Evolutionary conservation across 2,797 vertebrate species (phyloP).

Genomic region (Catharus ustulatus): DNA sequence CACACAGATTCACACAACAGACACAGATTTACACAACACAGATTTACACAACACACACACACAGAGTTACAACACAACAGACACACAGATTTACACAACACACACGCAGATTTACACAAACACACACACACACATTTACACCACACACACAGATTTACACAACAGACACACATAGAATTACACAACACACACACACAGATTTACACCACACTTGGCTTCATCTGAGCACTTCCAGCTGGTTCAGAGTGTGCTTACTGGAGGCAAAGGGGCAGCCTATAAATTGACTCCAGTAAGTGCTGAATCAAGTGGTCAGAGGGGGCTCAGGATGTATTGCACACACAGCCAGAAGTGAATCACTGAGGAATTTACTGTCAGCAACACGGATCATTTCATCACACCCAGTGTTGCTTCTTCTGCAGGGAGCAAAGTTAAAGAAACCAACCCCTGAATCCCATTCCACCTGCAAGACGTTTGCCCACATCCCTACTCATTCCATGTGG

Average conservation of each 20-base stretch:
- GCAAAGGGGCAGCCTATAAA: slow-evolving; percentile 14
- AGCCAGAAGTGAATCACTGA: not conserved
- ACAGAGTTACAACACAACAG: not conserved
- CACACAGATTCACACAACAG: not conserved
- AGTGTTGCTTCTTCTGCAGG: not conserved
- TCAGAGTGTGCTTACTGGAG: not conserved
- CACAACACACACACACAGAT: not conserved
- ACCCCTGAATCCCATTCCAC: not conserved
- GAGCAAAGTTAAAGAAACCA: not conserved
- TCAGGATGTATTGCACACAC: not conserved
- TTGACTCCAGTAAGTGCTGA: slow-evolving; percentile 7
- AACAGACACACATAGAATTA: not conserved
- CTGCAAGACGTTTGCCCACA: not conserved
- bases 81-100: not conserved
- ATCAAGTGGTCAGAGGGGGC: not conserved
- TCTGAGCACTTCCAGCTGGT: not conserved
- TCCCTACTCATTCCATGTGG: not conserved
- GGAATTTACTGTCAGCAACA: not conserved
- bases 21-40: not conserved
- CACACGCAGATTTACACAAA: too few species aligned
- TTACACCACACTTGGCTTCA: not conserved
- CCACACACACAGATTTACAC: not conserved
- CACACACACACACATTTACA: too few species aligned
- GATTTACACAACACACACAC: too few species aligned
- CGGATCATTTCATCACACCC: not conserved